Conservation (phyloP, 2,113 vertebrate species). For the Pollimyrus isidori region DNA sequence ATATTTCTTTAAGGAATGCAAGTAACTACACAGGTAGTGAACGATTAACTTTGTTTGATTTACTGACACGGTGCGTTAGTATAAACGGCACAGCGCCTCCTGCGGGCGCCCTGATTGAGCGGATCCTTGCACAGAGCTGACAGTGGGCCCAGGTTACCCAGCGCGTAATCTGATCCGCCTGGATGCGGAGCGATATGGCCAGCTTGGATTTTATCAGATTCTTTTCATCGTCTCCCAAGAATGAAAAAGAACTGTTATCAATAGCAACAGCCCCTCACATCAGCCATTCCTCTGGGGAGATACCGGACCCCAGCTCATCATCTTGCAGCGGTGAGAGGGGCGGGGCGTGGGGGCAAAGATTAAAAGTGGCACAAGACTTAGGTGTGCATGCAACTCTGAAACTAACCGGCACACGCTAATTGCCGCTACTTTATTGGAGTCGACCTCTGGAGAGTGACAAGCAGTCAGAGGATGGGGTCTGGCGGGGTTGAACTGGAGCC, state of each 20-base stretch:
- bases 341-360: background rate
- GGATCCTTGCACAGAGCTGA: background rate
- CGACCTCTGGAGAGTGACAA: background rate
- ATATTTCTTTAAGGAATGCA: background rate
- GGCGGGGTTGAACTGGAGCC: background rate
- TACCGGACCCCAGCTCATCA: background rate
- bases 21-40: background rate
- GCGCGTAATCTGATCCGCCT: slow-evolving; percentile 26
- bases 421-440: background rate
- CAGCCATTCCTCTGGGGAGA: background rate
- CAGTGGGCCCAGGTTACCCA: slow-evolving; percentile 24
- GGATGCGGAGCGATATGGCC: slow-evolving; percentile 25
- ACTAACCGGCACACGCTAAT: background rate
- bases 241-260: slow-evolving; percentile 1
- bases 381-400: background rate
- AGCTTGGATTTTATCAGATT: slow-evolving; percentile 30
- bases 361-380: background rate
- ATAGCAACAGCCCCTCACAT: slow-evolving; percentile 7
- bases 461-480: background rate
- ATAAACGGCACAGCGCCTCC: background rate
- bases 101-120: background rate
- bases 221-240: slow-evolving; percentile 25
- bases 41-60: background rate
- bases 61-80: background rate
- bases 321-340: background rate